Percentiles rank a stretch among this genome's conserved stretches.
Conservation (phyloP, 2,888 invertebrate species). For the Ceriagrion tenellum region DNA sequence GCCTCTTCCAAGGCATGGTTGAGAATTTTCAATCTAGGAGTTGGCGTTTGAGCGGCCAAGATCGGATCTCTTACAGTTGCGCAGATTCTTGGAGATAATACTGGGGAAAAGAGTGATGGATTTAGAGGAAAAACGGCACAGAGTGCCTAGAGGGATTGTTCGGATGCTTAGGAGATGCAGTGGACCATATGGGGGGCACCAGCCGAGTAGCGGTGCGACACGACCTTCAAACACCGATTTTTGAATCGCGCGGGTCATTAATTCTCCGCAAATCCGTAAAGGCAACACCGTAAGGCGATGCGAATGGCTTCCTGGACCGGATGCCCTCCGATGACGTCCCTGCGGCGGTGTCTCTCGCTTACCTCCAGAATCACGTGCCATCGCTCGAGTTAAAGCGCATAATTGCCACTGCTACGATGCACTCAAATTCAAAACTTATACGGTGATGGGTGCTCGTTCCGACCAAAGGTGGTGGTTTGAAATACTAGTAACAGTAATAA, state of each 20-base stretch:
- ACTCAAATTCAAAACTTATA: neutral
- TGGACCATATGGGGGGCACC: neutral
- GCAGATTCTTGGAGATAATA: neutral
- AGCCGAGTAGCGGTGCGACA: neutral
- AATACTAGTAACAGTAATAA: too few relatives aligned
- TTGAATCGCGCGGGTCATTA: neutral
- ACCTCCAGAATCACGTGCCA: neutral
- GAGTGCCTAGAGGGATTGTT: neutral
- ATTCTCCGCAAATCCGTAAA: neutral
- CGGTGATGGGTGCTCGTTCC: neutral
- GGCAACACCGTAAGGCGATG: neutral
- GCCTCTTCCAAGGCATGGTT: too few relatives aligned
- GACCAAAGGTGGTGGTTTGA: too few relatives aligned
- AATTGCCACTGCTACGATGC: neutral
- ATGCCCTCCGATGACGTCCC: neutral
- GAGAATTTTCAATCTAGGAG: neutral
- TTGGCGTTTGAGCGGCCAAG: neutral
- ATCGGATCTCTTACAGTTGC: neutral
- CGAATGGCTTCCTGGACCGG: neutral
- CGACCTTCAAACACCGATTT: conserved; percentile 17
- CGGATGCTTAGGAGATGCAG: neutral
- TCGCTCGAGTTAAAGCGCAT: neutral
- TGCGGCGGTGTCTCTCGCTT: neutral
- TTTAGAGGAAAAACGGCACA: neutral
- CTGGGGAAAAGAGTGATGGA: neutral